phyloP scores from a whole-genome alignment of 2,113 vertebrate species.

The Leucopsar rothschildi region DNA sequence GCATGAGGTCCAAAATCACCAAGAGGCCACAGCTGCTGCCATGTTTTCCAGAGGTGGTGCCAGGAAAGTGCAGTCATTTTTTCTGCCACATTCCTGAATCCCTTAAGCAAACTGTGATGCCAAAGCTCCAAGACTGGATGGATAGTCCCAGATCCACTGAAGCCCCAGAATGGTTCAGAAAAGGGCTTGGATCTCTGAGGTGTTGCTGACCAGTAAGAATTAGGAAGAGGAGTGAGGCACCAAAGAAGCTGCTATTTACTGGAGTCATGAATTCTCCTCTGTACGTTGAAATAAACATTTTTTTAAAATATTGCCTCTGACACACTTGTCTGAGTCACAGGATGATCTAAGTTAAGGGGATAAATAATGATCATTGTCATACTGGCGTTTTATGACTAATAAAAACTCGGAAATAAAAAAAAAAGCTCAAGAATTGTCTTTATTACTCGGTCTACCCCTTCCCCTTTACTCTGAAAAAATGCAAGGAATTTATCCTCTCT shows the following conservation, averaged over 20 bases:
- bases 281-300: neutral
- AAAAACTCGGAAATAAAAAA: neutral
- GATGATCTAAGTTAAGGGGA: neutral
- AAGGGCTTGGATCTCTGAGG: neutral
- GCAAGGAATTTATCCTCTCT: neutral
- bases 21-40: neutral
- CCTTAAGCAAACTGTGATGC: neutral
- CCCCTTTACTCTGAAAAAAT: neutral
- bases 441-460: neutral
- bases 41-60: neutral
- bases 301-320: neutral
- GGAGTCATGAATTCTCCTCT: neutral
- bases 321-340: too few relatives aligned
- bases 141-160: neutral
- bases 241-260: neutral
- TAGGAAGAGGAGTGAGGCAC: neutral
- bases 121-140: neutral
- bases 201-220: neutral
- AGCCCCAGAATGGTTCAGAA: neutral
- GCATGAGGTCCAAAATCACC: neutral
- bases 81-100: neutral
- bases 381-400: neutral
- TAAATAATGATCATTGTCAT: neutral
- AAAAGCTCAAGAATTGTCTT: rapidly evolving
- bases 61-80: neutral